Conservation (phyloP, 1,140 invertebrate species). For the Drosophila nikananu region DNA sequence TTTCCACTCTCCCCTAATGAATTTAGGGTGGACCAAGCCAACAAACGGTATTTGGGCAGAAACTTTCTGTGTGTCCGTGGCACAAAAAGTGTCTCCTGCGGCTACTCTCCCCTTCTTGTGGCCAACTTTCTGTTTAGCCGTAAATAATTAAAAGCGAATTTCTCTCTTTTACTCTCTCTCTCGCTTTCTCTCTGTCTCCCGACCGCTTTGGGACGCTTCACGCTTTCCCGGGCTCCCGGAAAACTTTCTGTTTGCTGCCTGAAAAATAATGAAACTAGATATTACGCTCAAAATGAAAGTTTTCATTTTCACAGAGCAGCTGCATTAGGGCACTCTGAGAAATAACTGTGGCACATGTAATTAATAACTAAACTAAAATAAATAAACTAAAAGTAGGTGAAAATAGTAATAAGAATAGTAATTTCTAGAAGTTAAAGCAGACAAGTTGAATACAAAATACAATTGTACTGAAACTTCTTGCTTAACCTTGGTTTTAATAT, state of each 20-base stretch:
- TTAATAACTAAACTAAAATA: too few relatives aligned
- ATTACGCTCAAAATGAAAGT: constrained; percentile 44
- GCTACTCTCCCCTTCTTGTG: constrained; percentile 30
- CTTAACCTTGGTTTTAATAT: background rate
- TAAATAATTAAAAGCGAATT: constrained; percentile 65
- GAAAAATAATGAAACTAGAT: constrained; percentile 47
- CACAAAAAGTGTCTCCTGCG: constrained; percentile 51
- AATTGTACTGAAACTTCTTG: background rate
- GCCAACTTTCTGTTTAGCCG: constrained; percentile 42
- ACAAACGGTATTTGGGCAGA: constrained; percentile 33
- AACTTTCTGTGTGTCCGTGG: constrained; percentile 39
- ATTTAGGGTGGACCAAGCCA: constrained; percentile 20
- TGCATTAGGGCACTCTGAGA: constrained; percentile 17
- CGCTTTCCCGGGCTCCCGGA: constrained; percentile 5
- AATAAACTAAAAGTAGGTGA: background rate
- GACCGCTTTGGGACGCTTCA: constrained; percentile 7
- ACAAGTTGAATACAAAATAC: background rate
- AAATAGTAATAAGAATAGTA: too few relatives aligned
- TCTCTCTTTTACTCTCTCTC: constrained; percentile 11
- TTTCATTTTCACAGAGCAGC: constrained; percentile 41
- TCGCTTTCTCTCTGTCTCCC: constrained; percentile 1
- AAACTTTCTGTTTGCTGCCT: constrained; percentile 44
- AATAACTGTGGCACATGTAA: background rate
- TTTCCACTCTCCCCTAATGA: constrained; percentile 22
- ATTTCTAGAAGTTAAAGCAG: background rate